Conservation (phyloP, 2,888 invertebrate genomes). For the Phengaris arion region DNA sequence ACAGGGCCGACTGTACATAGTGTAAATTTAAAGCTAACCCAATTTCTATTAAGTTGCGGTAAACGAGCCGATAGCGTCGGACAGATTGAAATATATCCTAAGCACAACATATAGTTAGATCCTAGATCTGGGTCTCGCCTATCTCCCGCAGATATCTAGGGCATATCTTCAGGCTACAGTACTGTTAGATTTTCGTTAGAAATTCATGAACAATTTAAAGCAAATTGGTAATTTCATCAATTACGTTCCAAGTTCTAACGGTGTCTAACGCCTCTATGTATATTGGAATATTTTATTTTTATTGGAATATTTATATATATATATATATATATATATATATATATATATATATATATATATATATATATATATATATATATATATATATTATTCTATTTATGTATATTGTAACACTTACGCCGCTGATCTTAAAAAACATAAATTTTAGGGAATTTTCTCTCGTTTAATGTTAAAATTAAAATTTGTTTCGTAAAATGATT, state of each 20-base stretch:
- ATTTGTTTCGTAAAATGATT: no score
- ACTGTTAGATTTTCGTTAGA: constrained; percentile 31
- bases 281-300: neutral
- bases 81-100: constrained; percentile 38
- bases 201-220: neutral
- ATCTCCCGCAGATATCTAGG: constrained; percentile 40
- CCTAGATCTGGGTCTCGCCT: constrained; percentile 43
- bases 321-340: no score
- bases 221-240: constrained; percentile 24
- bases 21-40: constrained; percentile 23
- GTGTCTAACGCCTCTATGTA: neutral
- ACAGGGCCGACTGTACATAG: neutral
- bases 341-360: no score
- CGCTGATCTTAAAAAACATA: no score
- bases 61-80: constrained; percentile 33
- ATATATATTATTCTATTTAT: no score
- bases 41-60: constrained; percentile 31
- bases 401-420: no score
- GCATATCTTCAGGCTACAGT: constrained; percentile 43
- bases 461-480: no score
- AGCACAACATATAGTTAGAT: constrained; percentile 39
- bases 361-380: no score
- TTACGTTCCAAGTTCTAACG: neutral
- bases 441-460: no score
- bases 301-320: no score